A percentile compares a stretch with the other conserved stretches of the same genome.
Conservation (phyloP, 37 sponge, comb jelly and placozoan species). For the Geodia barretti region DNA sequence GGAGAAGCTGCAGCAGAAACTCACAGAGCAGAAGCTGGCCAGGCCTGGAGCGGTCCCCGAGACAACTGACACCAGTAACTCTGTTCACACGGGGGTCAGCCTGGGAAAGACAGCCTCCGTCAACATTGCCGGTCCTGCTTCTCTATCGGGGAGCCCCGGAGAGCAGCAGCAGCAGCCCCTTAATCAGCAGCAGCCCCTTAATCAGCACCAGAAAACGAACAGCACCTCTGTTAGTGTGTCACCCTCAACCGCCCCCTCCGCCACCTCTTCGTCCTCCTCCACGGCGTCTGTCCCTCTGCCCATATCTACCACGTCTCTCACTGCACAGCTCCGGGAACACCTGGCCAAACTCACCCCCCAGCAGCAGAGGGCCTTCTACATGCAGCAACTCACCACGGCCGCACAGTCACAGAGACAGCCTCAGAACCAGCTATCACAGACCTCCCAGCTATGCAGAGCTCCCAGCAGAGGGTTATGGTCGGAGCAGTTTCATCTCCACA, state of each 20-base stretch:
- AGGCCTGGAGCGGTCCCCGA: background rate
- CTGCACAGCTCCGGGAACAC: conserved; percentile 20
- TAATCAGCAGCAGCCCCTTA: background rate
- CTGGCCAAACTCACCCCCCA: conserved; percentile 39
- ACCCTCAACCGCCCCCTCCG: background rate
- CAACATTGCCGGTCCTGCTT: background rate
- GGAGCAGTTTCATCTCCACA: too few species aligned
- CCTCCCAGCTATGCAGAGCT: background rate
- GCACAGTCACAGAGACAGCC: background rate
- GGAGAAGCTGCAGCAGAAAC: conserved; percentile 18
- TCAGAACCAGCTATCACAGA: conserved; percentile 13
- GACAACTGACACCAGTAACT: background rate
- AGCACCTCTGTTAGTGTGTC: background rate
- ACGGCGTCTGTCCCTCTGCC: conserved; percentile 3
- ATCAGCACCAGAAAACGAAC: background rate
- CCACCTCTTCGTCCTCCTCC: background rate
- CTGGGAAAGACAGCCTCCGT: background rate
- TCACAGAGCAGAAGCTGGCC: background rate
- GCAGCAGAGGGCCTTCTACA: conserved; percentile 38
- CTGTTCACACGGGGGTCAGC: background rate
- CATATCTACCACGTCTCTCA: conserved; percentile 2
- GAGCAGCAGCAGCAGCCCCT: background rate
- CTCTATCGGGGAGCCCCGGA: background rate
- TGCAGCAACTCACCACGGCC: conserved; percentile 26
- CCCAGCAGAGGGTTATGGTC: too few species aligned